Percentiles rank a stretch among this genome's conserved stretches.
These are phyloP conservation scores for Perca schrenkii DNA, from an alignment of 2,113 vertebrate genomes.

Conservation along the genomic window DNA sequence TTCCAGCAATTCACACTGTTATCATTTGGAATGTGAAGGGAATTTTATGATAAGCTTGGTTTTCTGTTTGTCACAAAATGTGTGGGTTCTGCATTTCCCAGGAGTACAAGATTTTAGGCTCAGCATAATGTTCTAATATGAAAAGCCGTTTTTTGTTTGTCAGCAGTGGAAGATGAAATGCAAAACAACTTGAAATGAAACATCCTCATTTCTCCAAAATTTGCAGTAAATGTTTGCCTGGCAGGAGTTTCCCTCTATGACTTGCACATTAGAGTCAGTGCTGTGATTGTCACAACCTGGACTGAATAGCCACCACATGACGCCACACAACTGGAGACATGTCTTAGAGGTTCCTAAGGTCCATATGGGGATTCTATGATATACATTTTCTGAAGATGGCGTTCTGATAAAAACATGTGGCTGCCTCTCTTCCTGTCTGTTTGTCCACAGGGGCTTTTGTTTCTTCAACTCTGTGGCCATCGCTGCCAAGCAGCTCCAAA, in stretches of 20 bases:
- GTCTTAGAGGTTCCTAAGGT: conserved; percentile 62
- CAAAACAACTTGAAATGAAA: conserved; percentile 35
- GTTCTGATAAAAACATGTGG: conserved; percentile 70
- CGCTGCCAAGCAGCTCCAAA: conserved; percentile 88
- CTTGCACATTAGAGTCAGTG: conserved; percentile 16
- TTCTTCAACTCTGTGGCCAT: conserved; percentile 97
- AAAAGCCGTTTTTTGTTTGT: conserved; percentile 52
- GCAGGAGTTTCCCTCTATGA: conserved; percentile 39
- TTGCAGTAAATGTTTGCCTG: conserved; percentile 45
- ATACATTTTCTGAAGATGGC: conserved; percentile 62
- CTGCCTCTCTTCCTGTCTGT: conserved; percentile 64
- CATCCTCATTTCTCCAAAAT: conserved; percentile 41
- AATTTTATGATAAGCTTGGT: conserved; percentile 49
- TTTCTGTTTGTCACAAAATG: conserved; percentile 56
- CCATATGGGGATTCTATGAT: conserved; percentile 62
- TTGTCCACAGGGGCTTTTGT: conserved; percentile 90
- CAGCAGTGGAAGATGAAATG: conserved; percentile 33
- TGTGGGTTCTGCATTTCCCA: conserved; percentile 44
- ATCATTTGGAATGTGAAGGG: conserved; percentile 44
- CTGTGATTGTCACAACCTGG: conserved; percentile 52
- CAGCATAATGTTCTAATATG: conserved; percentile 36
- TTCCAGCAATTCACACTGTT: conserved; percentile 42
- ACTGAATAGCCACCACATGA: conserved; percentile 46
- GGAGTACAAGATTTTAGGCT: conserved; percentile 19
- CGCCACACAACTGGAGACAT: conserved; percentile 21